Conservation (phyloP, 2,113 vertebrate species). For the Callipepla squamata region DNA sequence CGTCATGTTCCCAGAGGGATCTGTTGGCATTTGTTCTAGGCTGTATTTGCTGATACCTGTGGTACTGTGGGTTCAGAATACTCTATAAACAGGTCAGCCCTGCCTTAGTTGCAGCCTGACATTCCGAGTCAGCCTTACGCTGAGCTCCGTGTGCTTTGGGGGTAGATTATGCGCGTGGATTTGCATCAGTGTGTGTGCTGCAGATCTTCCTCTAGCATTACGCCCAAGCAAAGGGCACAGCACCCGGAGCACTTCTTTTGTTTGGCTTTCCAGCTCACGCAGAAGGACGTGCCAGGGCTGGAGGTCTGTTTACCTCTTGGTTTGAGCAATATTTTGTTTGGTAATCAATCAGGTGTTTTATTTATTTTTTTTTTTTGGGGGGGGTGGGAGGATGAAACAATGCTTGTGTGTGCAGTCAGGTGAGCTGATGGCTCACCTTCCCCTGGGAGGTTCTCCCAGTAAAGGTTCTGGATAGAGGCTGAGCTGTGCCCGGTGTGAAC, state of each 20-base stretch:
- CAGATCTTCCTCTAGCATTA: not conserved
- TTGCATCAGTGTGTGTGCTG: not conserved
- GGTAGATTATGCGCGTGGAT: not conserved
- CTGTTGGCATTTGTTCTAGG: not conserved
- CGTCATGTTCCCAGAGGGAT: not conserved
- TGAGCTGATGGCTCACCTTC: not conserved
- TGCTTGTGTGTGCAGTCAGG: not conserved
- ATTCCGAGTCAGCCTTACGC: not conserved
- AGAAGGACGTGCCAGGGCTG: not conserved
- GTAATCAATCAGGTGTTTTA: not conserved
- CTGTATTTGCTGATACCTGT: not conserved
- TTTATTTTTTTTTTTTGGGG: too few species aligned
- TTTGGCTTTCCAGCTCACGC: not conserved
- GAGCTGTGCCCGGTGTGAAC: rapidly evolving
- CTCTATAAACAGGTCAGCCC: not conserved
- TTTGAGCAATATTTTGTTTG: not conserved
- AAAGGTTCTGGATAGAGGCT: rapidly evolving
- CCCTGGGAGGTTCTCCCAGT: rapidly evolving
- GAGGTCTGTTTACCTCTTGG: not conserved
- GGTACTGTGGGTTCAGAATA: not conserved
- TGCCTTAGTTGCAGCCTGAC: not conserved
- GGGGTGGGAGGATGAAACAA: not conserved
- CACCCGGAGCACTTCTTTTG: rapidly evolving
- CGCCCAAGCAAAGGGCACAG: rapidly evolving
- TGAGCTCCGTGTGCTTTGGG: not conserved